Evolutionary conservation across 2,888 invertebrate genomes (phyloP).

Genomic region (Apeira syringaria): DNA sequence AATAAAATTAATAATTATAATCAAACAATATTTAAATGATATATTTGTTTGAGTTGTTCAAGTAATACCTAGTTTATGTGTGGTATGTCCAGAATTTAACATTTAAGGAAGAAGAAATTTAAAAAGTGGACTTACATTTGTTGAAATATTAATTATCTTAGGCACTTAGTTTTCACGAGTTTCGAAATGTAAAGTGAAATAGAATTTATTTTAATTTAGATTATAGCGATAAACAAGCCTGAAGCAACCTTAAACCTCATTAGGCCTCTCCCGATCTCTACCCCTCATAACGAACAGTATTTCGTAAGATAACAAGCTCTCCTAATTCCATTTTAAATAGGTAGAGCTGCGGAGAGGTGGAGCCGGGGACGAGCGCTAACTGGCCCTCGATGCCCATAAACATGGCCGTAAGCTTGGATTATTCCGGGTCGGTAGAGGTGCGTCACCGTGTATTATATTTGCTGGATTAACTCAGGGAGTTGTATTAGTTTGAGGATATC

Average conservation of each 20-base stretch:
- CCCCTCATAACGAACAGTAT: conserved; percentile 24
- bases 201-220: conserved; percentile 18
- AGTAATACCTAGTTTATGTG: too few relatives aligned
- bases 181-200: conserved; percentile 7
- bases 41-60: too few relatives aligned
- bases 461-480: too few relatives aligned
- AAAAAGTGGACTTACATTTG: too few relatives aligned
- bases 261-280: conserved; percentile 11
- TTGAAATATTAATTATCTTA: too few relatives aligned
- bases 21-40: too few relatives aligned
- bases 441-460: not conserved
- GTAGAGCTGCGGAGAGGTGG: conserved; percentile 9
- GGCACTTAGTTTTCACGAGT: not conserved
- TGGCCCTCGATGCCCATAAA: conserved; percentile 23
- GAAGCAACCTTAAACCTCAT: conserved; percentile 16
- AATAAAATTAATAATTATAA: too few relatives aligned
- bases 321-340: conserved; percentile 30
- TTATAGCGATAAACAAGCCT: conserved; percentile 14
- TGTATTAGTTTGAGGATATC: too few relatives aligned
- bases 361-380: conserved; percentile 23
- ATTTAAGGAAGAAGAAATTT: too few relatives aligned
- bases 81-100: too few relatives aligned
- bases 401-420: conserved; percentile 23
- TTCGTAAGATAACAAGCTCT: conserved; percentile 27
- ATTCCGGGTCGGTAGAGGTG: conserved; percentile 11